phyloP scores from a whole-genome alignment of 2,888 invertebrate species.

The Amaurobius ferox region DNA sequence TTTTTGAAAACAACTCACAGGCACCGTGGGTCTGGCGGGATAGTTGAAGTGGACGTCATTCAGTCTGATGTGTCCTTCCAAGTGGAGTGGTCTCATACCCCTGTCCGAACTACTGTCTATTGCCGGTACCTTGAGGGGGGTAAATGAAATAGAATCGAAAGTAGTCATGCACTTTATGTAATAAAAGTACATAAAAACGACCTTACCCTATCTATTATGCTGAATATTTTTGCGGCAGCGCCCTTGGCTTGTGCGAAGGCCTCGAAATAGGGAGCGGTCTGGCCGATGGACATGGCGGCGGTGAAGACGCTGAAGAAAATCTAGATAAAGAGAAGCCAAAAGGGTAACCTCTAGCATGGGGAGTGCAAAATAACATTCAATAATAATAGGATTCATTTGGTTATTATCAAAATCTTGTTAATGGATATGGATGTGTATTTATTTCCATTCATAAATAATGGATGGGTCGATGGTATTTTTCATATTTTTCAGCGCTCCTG shows the following conservation, averaged over 20 bases:
- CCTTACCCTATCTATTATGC: slow-evolving; percentile 83
- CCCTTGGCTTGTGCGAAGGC: slow-evolving; percentile 84
- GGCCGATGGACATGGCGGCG: slow-evolving; percentile 87
- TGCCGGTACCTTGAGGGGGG: slow-evolving; percentile 33
- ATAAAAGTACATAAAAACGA: too few species aligned
- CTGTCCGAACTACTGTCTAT: slow-evolving; percentile 65
- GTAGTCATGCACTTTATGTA: too few species aligned
- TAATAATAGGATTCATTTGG: too few species aligned
- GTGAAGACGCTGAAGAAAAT: slow-evolving; percentile 89
- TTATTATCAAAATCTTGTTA: too few species aligned
- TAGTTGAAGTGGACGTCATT: slow-evolving; percentile 86
- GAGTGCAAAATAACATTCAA: too few species aligned
- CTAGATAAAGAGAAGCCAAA: too few species aligned
- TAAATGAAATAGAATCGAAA: too few species aligned
- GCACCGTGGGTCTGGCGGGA: slow-evolving; percentile 81
- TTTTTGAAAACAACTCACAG: slow-evolving; percentile 58
- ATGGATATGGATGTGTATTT: too few species aligned
- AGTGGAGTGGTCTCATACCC: slow-evolving; percentile 78
- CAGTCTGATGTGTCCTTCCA: slow-evolving; percentile 86
- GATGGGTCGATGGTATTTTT: too few species aligned
- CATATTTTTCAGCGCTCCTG: too few species aligned
- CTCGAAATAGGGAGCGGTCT: slow-evolving; percentile 86
- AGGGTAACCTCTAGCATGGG: too few species aligned
- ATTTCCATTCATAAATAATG: too few species aligned
- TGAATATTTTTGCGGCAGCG: slow-evolving; percentile 85